Evolutionary conservation across 2,113 vertebrate genomes (phyloP).

Genomic region (Rhinolophus sinicus): DNA sequence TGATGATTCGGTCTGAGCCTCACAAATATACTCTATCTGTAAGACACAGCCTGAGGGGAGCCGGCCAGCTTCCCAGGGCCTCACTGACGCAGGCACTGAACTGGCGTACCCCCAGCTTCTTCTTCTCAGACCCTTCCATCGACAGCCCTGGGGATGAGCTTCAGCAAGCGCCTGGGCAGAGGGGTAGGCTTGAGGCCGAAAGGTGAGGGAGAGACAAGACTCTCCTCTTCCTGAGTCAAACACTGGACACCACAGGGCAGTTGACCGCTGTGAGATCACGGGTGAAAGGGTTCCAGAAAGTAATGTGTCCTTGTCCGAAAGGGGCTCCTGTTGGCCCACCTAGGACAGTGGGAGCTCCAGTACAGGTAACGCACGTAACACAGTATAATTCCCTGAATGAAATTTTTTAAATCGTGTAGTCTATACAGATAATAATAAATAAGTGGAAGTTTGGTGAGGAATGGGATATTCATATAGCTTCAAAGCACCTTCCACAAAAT

Average conservation of each 20-base stretch:
- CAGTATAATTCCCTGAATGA: neutral
- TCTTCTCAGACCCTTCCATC: neutral
- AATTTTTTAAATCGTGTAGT: neutral
- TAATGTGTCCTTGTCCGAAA: neutral
- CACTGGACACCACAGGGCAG: neutral
- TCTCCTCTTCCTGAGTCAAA: neutral
- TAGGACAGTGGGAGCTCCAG: neutral
- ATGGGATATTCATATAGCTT: neutral
- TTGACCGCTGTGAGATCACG: neutral
- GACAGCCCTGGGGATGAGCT: neutral
- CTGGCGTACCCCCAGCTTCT: neutral
- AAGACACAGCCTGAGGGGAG: neutral
- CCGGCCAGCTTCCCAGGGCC: neutral
- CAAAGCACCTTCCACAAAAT: neutral
- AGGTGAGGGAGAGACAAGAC: neutral
- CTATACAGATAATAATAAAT: neutral
- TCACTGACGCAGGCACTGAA: neutral
- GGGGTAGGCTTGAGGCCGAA: neutral
- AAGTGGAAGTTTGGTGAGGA: neutral
- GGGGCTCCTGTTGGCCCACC: neutral
- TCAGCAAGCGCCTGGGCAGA: neutral
- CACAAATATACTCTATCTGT: neutral
- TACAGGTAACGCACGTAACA: rapidly evolving
- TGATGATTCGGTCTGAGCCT: neutral
- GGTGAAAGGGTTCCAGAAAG: neutral